Evolutionary conservation across 1,140 invertebrate genomes (phyloP).

Genomic region (Gonatopus flavifemur): DNA sequence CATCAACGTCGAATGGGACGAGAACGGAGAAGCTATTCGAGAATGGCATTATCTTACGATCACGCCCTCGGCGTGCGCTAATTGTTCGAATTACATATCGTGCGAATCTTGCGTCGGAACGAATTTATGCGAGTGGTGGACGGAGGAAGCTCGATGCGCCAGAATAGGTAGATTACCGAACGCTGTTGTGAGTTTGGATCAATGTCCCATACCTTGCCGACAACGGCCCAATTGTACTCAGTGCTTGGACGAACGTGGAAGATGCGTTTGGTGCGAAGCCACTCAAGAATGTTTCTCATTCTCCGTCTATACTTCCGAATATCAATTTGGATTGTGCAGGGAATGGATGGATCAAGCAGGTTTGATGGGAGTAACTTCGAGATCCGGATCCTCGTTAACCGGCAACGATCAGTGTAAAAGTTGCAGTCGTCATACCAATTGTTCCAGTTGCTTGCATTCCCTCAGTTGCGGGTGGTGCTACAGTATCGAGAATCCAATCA

Average conservation of each 20-base stretch:
- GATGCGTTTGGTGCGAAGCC: constrained; percentile 94
- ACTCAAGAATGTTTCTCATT: constrained; percentile 91
- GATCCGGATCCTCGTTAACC: constrained; percentile 39
- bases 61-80: constrained; percentile 77
- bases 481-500: constrained; percentile 81
- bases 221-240: constrained; percentile 74
- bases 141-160: constrained; percentile 79
- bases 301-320: constrained; percentile 91
- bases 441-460: constrained; percentile 76
- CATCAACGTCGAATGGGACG: constrained; percentile 43
- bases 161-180: constrained; percentile 71
- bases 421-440: constrained; percentile 76
- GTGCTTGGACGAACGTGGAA: constrained; percentile 80
- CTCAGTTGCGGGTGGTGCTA: constrained; percentile 95
- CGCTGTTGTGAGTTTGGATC: constrained; percentile 65
- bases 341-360: constrained; percentile 87
- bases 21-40: constrained; percentile 40
- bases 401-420: constrained; percentile 74
- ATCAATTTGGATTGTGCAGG: constrained; percentile 87
- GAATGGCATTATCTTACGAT: constrained; percentile 80
- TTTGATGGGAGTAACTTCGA: constrained; percentile 53
- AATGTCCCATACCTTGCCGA: constrained; percentile 77
- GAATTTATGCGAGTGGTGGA: constrained; percentile 83
- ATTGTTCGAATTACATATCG: constrained; percentile 86
- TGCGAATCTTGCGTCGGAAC: constrained; percentile 75